Evolutionary conservation across 2,113 vertebrate species (phyloP).

Genomic region (Poeciliopsis prolifica): DNA sequence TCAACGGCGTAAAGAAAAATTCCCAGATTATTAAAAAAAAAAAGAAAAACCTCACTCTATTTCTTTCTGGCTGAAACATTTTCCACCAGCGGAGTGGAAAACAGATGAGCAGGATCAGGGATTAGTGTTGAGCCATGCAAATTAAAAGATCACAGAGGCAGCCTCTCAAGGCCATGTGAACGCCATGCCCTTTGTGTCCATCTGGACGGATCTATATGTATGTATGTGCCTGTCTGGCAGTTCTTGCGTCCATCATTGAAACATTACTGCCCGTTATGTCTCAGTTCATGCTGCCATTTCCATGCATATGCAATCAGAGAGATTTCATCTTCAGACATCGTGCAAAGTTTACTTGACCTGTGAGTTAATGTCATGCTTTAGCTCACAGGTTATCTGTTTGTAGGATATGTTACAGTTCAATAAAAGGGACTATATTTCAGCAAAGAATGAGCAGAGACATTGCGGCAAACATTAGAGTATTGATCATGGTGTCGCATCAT

Average conservation of each 20-base stretch:
- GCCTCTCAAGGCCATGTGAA: conserved; percentile 49
- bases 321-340: conserved; percentile 5
- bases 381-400: conserved; percentile 26
- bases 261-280: not conserved
- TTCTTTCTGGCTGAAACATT: conserved; percentile 41
- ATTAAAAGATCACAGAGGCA: conserved; percentile 67
- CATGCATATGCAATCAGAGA: not conserved
- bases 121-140: conserved; percentile 72
- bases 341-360: conserved; percentile 6
- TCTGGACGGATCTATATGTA: conserved; percentile 39
- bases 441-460: not conserved
- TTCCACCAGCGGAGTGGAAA: conserved; percentile 54
- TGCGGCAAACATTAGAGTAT: not conserved
- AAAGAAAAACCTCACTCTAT: not conserved
- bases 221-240: conserved; percentile 24
- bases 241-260: conserved; percentile 1
- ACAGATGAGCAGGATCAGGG: conserved; percentile 47
- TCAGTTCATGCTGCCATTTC: conserved; percentile 1
- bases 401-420: not conserved
- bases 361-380: not conserved
- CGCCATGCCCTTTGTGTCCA: conserved; percentile 40
- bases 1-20: not conserved
- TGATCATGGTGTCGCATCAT: not conserved
- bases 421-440: not conserved
- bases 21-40: not conserved